Conservation (phyloP, 2,888 invertebrate genomes). For the Mimumesa dahlbomi region DNA sequence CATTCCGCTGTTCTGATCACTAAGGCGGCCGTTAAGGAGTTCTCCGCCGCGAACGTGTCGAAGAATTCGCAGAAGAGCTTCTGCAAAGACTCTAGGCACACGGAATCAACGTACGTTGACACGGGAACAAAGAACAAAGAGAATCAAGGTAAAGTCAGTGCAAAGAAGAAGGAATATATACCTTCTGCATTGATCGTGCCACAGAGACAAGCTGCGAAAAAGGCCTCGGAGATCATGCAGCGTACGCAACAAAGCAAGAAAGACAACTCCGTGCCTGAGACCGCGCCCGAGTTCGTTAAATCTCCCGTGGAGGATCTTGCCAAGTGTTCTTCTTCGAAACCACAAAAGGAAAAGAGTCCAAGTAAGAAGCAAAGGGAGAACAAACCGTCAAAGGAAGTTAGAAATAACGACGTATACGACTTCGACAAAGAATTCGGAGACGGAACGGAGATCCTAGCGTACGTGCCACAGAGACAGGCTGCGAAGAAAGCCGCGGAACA, state of each 20-base stretch:
- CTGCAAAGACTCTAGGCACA: conserved; percentile 72
- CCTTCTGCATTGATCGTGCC: conserved; percentile 94
- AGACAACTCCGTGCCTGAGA: conserved; percentile 67
- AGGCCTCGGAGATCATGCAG: conserved; percentile 93
- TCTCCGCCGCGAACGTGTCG: conserved; percentile 87
- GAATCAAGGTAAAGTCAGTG: conserved; percentile 74
- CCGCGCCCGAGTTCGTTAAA: conserved; percentile 74
- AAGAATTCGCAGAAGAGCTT: conserved; percentile 93
- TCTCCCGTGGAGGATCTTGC: conserved; percentile 56
- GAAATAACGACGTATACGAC: conserved; percentile 82
- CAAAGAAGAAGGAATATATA: conserved; percentile 81
- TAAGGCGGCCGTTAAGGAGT: conserved; percentile 93
- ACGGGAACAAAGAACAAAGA: conserved; percentile 80
- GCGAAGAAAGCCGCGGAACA: conserved; percentile 96
- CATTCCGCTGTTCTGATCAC: conserved; percentile 86
- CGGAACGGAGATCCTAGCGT: conserved; percentile 85
- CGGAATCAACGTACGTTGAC: conserved; percentile 74
- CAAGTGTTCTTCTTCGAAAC: conserved; percentile 48
- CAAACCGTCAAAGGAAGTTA: conserved; percentile 68
- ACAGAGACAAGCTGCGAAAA: conserved; percentile 94
- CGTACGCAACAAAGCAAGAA: conserved; percentile 80
- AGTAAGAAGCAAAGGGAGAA: conserved; percentile 71
- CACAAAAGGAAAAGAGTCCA: conserved; percentile 66
- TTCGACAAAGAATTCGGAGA: conserved; percentile 85
- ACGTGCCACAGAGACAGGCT: conserved; percentile 94